Evolutionary conservation across 2,113 vertebrate species (phyloP), one percentile per base, ranked within the genome.

Genomic region (Sorex fumeus): DNA sequence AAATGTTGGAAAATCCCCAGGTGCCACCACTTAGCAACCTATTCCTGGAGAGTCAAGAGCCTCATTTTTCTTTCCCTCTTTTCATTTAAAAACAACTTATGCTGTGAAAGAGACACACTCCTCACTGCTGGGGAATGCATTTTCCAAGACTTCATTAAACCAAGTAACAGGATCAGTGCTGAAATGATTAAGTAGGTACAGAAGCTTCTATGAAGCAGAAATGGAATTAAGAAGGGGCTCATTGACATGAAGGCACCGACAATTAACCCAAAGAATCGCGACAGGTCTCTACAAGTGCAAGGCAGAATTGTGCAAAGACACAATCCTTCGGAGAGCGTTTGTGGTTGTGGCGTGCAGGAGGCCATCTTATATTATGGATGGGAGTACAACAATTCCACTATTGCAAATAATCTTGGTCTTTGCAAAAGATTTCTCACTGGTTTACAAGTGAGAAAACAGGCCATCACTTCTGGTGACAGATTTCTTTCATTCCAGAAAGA

Each of bases 71-170:
- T 81, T 88, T 88, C 67, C n/a, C 36, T 76, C 19, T 91, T 90
- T 93, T 91, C 78, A 87, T 67, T 87, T 40, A 82, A 92, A 83
- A 91, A 87, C 85, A 19, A 45, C 27, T 67, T 45, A 77, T 84
- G 25, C 81, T 60, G 62, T 70, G n/a, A 81, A 92, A 69, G 62
- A 84, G 57, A 87, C 94, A 87, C 13, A 84, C 27, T 81, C 87
- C 40, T 79, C 0, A 0, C 47, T 79, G 77, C 74, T 75, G 53
- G 50, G 5, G 36, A 76, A 84, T 28, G 27, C 23, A 69, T 64
- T 88, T 93, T 76, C 82, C 15, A 70, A 79, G 34, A 86, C 27
- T 57, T 81, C 83, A 88, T 90, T 96, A 91, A 88, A 40, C 21
- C 53, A 47, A 91, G 62, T 70, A 78, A 88, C 11, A 84, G 27